Evolutionary conservation across 2,888 invertebrate genomes (phyloP), one percentile per base, ranked within the genome.

Genomic region (Copidosoma aretas): DNA sequence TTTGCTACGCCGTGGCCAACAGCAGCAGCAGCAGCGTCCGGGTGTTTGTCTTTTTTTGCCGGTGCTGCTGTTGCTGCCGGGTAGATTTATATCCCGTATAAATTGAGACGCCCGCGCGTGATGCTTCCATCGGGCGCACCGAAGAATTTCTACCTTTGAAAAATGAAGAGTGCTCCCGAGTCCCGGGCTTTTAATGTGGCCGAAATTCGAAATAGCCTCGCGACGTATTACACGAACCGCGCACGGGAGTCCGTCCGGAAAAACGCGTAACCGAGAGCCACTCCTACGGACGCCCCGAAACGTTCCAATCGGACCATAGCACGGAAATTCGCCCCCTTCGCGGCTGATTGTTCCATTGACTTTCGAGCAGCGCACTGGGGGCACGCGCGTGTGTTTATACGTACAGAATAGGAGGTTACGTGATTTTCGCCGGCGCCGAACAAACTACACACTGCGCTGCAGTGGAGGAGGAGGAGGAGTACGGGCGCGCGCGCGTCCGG

Each of bases 351-450:
- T 46, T 46, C 17, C 43, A 15, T 46, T 46, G 43, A 46, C 43
- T 14, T 14, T 41, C 41, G 10, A 41, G n/a, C n/a, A n/a, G 14
- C 10, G 8, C 41, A 41, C 8, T 10, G 14, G 10, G 41, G 14
- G 41, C 41, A 41, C 41, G 14, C 41, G 41, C 41, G 41, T 14
- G 14, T 14, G 41, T n/a, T n/a, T 32, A 32, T 32, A 32, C 32
- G 32, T 5, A 8, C 32, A 32, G 17, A 17, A 52, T 24, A 60
- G 21, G 43, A 56, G 64, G 60, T 67, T 70, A 67, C 67, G 67
- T 64, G 67, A 67, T 70, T 70, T 58, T 70, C 66, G 59, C 17
- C 43, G 3, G 32, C 43, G 32, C 51, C 53, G 54, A 62, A 17
- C 43, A 46, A 15, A 46, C 43, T 65, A 3, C 12, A 46, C 43